Evolutionary conservation across 2,888 invertebrate genomes (phyloP).

Genomic region (Hydraecia micacea): DNA sequence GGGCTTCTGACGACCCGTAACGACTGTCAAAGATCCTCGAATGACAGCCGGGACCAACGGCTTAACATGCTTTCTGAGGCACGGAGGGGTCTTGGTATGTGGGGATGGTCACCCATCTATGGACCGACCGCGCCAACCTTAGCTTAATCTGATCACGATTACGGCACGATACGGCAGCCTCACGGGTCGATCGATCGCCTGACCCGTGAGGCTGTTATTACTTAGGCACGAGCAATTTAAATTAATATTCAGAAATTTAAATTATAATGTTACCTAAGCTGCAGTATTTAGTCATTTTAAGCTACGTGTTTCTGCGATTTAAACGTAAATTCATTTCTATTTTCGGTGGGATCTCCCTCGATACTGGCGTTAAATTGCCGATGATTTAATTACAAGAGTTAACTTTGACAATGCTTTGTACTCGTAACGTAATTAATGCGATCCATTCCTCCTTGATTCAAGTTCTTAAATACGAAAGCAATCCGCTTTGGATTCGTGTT

Average conservation of each 20-base stretch:
- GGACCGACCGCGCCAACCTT: background rate
- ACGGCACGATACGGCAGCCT: too few species aligned
- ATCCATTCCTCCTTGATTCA: slow-evolving; percentile 46
- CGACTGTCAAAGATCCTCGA: background rate
- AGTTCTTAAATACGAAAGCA: slow-evolving; percentile 52
- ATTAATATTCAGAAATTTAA: slow-evolving; percentile 2
- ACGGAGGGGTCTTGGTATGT: too few species aligned
- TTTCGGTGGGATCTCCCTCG: slow-evolving; percentile 19
- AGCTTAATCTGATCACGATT: too few species aligned
- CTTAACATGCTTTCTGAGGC: too few species aligned
- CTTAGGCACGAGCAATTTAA: slow-evolving; percentile 9
- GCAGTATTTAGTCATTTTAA: background rate
- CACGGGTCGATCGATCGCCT: background rate
- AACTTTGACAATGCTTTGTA: slow-evolving; percentile 58
- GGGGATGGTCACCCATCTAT: background rate
- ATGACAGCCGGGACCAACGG: background rate
- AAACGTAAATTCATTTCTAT: slow-evolving; percentile 29
- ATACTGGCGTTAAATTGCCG: slow-evolving; percentile 46
- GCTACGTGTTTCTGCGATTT: background rate
- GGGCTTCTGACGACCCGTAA: background rate
- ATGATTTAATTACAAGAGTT: slow-evolving; percentile 56
- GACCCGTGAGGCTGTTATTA: background rate
- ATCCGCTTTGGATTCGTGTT: slow-evolving; percentile 34
- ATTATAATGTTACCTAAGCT: background rate
- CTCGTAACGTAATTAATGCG: slow-evolving; percentile 51